Percentiles rank a stretch among this genome's conserved stretches.
Conservation (phyloP, 2,113 vertebrate genomes). For the Neotoma lepida region DNA sequence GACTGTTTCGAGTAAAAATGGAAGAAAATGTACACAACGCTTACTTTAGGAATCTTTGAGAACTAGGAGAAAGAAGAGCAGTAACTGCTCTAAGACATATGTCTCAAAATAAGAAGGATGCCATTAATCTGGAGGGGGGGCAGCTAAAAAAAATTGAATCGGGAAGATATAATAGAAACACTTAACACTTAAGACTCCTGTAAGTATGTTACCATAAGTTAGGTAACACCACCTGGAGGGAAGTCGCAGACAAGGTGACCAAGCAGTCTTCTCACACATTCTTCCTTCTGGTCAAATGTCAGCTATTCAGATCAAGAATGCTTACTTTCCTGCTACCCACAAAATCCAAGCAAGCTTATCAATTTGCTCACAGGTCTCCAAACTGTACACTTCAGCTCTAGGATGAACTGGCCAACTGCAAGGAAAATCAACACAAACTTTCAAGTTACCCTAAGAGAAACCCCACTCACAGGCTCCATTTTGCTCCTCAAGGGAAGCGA, state of each 20-base stretch:
- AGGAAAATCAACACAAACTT: not conserved
- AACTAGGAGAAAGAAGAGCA: not conserved
- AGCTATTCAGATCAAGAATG: not conserved
- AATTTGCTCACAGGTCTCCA: not conserved
- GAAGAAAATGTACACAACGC: not conserved
- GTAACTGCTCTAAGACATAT: not conserved
- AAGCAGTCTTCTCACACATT: not conserved
- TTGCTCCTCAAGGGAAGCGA: not conserved
- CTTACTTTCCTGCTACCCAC: conserved; percentile 7
- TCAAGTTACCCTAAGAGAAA: not conserved
- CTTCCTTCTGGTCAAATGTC: conserved; percentile 28
- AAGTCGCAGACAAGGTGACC: not conserved
- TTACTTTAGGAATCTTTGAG: not conserved
- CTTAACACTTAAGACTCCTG: conserved; percentile 18
- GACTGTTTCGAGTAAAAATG: conserved; percentile 36
- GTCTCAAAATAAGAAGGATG: not conserved
- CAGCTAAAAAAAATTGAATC: not conserved
- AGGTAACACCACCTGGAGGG: not conserved
- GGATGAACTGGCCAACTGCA: not conserved
- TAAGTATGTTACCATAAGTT: not conserved
- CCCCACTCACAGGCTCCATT: not conserved
- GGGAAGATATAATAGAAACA: conserved; percentile 19
- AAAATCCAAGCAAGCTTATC: conserved; percentile 15
- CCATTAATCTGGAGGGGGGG: not conserved
- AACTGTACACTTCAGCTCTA: not conserved